phyloP scores from a whole-genome alignment of 2,113 vertebrate genomes.

The Panthera tigris region DNA sequence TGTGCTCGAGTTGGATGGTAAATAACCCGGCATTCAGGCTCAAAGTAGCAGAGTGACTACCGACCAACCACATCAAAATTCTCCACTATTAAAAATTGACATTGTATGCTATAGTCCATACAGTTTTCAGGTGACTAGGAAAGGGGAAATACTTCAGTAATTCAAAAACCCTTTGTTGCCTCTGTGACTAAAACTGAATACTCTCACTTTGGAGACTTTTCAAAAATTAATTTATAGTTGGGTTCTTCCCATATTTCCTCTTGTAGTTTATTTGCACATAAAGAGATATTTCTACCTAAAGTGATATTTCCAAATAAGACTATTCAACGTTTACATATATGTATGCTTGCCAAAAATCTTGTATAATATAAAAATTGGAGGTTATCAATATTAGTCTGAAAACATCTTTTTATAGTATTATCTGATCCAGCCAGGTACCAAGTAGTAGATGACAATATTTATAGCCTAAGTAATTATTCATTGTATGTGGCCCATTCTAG shows the following conservation, averaged over 20 bases:
- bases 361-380: neutral
- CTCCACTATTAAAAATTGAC: neutral
- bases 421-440: neutral
- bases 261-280: neutral
- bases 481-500: neutral
- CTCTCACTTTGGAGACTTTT: neutral
- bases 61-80: neutral
- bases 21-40: neutral
- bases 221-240: neutral
- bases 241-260: accelerated
- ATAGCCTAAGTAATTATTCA: slow-evolving; percentile 5
- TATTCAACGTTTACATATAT: neutral
- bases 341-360: neutral
- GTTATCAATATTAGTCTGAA: neutral
- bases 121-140: neutral
- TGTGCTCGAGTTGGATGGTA: neutral
- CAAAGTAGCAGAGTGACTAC: neutral
- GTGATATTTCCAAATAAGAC: neutral
- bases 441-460: neutral
- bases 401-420: neutral
- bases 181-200: neutral
- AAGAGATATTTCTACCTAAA: neutral
- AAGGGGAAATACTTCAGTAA: neutral
- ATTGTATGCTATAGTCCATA: neutral
- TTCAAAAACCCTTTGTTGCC: neutral